Base-by-base conservation (phyloP, 2,888 invertebrate species). In the Peribatodes rhomboidaria region DNA sequence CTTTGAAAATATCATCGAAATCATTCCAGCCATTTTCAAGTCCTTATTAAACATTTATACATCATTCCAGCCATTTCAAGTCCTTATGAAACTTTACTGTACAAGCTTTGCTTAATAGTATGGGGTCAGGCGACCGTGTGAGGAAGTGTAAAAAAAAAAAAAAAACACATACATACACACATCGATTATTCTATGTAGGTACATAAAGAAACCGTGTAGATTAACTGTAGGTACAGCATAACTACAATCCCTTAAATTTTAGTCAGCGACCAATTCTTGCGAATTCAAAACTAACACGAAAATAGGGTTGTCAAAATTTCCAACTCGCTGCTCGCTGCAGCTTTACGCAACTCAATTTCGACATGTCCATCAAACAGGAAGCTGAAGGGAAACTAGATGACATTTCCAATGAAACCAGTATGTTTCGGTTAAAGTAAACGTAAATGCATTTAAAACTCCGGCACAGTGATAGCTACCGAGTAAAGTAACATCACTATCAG, bases 331-430 rank as follows among this genome's bases (percentile, higher is more conserved):
- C 35, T 42, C 9, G 41, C 31, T 41, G 22, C 55, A 56, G 50
- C 50, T 67, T 56, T 52, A 52, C 47, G 20, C 41, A 63, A 60
- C 47, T 56, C 63, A 63, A 63, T 67, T 63, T 57, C 60, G 14
- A 27, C 13, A 33, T 60, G 63, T 67, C 67, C 63, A 53, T 67
- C 67, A 67, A 60, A 62, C 49, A 49, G 16, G n/a, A 62, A 41
- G 33, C 27, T 22, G 41, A 55, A 55, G 35, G 62, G 59, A 52
- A 52, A 49, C 47, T 46, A 31, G 16, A 16, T 57, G 53, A 49
- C 57, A 42, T 22, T 33, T 31, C 27, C 27, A 57, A 31, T 41
- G 31, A 3, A 47, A 20, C 18, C 20, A 9, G 27, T 35, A 14
- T 31, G 31, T 20, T 18, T 13, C n/a, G 35, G 20, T 53, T 46